These are phyloP conservation scores for Acrobasis suavella DNA, from an alignment of 2,888 invertebrate genomes.

Conservation along the genomic window DNA sequence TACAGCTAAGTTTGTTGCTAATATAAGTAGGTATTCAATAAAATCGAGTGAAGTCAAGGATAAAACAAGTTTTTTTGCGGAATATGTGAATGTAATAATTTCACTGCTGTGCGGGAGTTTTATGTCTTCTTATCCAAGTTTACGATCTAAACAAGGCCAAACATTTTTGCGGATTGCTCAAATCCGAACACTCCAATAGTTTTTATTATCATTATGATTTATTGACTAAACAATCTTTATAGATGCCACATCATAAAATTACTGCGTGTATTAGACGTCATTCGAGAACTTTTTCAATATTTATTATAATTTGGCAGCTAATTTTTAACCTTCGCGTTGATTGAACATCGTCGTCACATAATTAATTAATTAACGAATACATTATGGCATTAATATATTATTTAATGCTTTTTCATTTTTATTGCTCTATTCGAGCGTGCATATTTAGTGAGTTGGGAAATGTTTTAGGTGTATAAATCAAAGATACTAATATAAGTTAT, in stretches of 20 bases:
- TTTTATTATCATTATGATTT: conserved; percentile 62
- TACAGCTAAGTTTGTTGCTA: too few relatives aligned
- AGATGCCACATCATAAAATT: conserved; percentile 52
- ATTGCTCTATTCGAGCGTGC: conserved; percentile 57
- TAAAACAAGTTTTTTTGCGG: neutral
- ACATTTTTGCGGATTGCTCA: conserved; percentile 46
- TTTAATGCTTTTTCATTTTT: conserved; percentile 61
- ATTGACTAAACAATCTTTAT: conserved; percentile 54
- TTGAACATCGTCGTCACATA: conserved; percentile 68
- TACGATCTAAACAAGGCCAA: conserved; percentile 51
- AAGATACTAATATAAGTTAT: conserved; percentile 56
- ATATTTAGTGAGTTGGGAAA: conserved; percentile 61
- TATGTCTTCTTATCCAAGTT: conserved; percentile 38
- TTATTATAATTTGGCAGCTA: conserved; percentile 66
- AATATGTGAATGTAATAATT: conserved; percentile 10
- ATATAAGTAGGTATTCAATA: neutral
- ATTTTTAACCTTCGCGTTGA: conserved; percentile 69
- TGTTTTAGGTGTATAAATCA: conserved; percentile 58
- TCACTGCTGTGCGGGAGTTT: conserved; percentile 22
- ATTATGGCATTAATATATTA: conserved; percentile 66
- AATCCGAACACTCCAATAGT: conserved; percentile 47
- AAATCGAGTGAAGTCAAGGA: neutral
- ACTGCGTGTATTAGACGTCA: conserved; percentile 45
- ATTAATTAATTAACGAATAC: conserved; percentile 74
- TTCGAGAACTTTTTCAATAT: conserved; percentile 54